Evolutionary conservation across 2,113 vertebrate species (phyloP).

Genomic region (Athene cunicularia): DNA sequence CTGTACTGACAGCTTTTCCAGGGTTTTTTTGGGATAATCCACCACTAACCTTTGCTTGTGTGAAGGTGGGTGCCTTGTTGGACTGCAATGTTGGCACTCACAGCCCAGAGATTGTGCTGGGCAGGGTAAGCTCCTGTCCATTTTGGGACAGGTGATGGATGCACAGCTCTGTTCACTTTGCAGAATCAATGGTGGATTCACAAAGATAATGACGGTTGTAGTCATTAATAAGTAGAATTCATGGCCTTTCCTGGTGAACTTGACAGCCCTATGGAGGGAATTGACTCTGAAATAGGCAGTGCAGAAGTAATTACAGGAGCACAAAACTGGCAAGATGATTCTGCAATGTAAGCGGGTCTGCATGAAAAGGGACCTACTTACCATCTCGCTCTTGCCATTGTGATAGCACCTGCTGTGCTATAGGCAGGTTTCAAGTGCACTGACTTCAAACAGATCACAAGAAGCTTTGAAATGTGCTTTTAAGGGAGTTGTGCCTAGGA

Average conservation of each 20-base stretch:
- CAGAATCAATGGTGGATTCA: neutral
- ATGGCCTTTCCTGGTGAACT: neutral
- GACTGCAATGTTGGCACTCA: rapidly evolving
- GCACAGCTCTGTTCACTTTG: neutral
- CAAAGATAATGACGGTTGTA: neutral
- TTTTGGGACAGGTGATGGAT: neutral
- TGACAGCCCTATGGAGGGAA: neutral
- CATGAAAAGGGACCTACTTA: neutral
- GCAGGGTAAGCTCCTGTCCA: neutral
- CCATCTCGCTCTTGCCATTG: neutral
- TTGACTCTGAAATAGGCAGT: neutral
- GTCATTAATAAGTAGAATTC: neutral
- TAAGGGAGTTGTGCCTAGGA: neutral
- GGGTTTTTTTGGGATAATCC: neutral
- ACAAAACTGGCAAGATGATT: neutral
- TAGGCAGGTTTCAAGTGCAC: neutral
- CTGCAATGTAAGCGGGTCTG: neutral
- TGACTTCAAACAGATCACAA: neutral
- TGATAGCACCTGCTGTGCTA: neutral
- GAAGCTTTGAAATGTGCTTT: constrained; percentile 13
- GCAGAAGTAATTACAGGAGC: neutral
- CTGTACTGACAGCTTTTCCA: rapidly evolving
- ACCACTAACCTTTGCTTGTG: neutral
- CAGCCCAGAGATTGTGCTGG: rapidly evolving
- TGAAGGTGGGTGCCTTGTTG: neutral